Percentiles rank a stretch among this genome's conserved stretches.
These are phyloP conservation scores for Pseudobourletiella spinata DNA, from an alignment of 1,140 invertebrate species.

Conservation along the genomic window DNA sequence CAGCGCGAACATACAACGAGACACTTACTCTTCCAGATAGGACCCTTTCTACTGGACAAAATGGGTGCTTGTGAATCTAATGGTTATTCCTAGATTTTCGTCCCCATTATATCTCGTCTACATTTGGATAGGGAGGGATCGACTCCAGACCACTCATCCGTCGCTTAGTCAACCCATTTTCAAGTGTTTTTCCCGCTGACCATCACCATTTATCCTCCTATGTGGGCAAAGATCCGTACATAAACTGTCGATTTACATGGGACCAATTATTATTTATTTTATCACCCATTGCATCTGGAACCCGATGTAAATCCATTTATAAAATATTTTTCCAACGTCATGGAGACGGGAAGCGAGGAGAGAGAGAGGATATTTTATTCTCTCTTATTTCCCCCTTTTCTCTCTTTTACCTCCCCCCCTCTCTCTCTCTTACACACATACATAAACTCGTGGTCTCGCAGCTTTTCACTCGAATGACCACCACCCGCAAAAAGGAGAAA, in stretches of 20 bases:
- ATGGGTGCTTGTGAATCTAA: constrained; percentile 27
- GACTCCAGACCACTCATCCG: constrained; percentile 19
- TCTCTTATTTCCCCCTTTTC: neutral
- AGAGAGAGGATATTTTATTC: too few species aligned
- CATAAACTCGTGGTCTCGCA: neutral
- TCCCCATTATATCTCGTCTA: constrained; percentile 12
- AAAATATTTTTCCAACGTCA: constrained; percentile 5
- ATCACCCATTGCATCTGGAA: constrained; percentile 9
- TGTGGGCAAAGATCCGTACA: constrained; percentile 4
- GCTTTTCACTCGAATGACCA: neutral
- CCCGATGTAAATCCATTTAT: constrained; percentile 10
- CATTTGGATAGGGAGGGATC: neutral
- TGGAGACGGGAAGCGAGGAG: too few species aligned
- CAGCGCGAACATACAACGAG: too few species aligned
- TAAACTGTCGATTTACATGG: constrained; percentile 19
- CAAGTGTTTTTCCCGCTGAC: constrained; percentile 15
- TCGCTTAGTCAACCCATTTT: constrained; percentile 8
- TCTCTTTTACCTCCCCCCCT: neutral
- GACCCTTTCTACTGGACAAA: constrained; percentile 15
- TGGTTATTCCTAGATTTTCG: constrained; percentile 30
- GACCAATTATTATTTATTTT: constrained; percentile 30
- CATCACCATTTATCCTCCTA: constrained; percentile 9
- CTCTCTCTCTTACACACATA: too few species aligned
- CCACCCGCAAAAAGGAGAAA: too few species aligned
- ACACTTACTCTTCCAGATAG: constrained; percentile 1